Base-by-base conservation (phyloP, 1,140 invertebrate species). In the Rhyzopertha dominica region DNA sequence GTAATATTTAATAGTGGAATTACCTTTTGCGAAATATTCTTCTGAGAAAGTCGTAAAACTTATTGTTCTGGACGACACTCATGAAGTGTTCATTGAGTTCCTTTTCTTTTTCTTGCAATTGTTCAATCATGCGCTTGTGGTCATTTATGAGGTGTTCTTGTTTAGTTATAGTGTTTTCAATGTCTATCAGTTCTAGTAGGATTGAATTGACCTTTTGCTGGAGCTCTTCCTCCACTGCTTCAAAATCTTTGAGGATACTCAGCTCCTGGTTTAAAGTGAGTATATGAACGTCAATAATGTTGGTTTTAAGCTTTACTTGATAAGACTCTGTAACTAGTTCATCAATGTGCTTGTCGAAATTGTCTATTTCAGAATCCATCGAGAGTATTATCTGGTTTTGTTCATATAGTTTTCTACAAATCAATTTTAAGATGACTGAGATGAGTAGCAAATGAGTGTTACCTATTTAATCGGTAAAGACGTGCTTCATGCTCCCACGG, bases 241-340 rank as follows among this genome's bases (percentile, higher is more conserved):
- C 85, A 59, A 79, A 89, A 20, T 85, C 77, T 55, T 80, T 83
- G 1, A 91, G 62, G 30, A 90, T 78, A 9, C 83, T 74, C 49
- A 90, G 70, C 67, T 91, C 87, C 63, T 87, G 81, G 66, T 87
- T 82, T 8, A 89, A 60, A 10, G 81, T 83, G n/a, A 87, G 73
- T 40, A 88, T 64, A 63, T 78, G 80, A 20, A 81, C 51, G 41
- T 80, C 74, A 28, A 81, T 67, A 40, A 82, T 75, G 53, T 82
- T 77, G 38, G 78, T 74, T 4, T 80, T 70, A 17, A 79, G 68
- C 37, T 82, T 73, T 1, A 85, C 69, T 4, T 78, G 65, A 12
- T 83, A 73, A 40, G 83, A 76, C 30, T 79, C 71, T 29, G 76
- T 63, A 44, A 79, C 69, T 3, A 87, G 62, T 30, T 79, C 62